Base-by-base conservation (phyloP, 2,888 invertebrate species). In the Noctua fimbriata region DNA sequence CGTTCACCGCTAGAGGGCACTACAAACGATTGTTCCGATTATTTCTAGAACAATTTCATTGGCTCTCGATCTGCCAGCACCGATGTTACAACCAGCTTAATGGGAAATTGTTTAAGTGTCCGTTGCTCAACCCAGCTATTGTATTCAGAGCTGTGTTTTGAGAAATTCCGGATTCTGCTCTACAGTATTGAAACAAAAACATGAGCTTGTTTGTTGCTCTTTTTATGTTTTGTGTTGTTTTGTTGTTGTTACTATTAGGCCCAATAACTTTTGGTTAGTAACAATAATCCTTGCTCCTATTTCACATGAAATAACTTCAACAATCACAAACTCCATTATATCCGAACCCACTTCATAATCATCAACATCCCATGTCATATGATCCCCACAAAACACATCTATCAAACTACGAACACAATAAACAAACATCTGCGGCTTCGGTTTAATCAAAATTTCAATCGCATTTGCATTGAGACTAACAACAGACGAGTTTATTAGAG, bases 21-120 rank as follows among this genome's bases (percentile, higher is more conserved):
- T 85, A 84, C 85, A 86, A 81, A 81, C 87, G 83, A 90, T 89
- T 90, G 90, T 88, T 88, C 83, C 87, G 86, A 88, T 89, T 89
- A 91, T 90, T 90, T 87, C 87, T 85, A 85, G 81, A 87, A 88
- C 84, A 86, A 87, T 89, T 89, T 90, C 86, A 91, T 91, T 91
- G 90, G 87, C 85, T 89, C 82, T 85, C 86, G 83, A 90, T 90
- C 86, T 85, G 81, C 83, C 77, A 83, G 83, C 83, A 79, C 83
- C 79, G 74, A 83, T 84, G 90, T 88, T 87, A 85, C 85, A 88
- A 76, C 82, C 71, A 79, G 81, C 73, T 86, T 85, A 87, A 79
- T 88, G 75, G 81, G 79, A 87, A 89, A 87, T 89, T 83, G 85
- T 87, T 90, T 80, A 84, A 86, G 83, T 80, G 82, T 78, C 74